A percentile compares a stretch with the other conserved stretches of the same genome.
Conservation (phyloP, 2,113 vertebrate species). For the Bagarius yarrelli region DNA sequence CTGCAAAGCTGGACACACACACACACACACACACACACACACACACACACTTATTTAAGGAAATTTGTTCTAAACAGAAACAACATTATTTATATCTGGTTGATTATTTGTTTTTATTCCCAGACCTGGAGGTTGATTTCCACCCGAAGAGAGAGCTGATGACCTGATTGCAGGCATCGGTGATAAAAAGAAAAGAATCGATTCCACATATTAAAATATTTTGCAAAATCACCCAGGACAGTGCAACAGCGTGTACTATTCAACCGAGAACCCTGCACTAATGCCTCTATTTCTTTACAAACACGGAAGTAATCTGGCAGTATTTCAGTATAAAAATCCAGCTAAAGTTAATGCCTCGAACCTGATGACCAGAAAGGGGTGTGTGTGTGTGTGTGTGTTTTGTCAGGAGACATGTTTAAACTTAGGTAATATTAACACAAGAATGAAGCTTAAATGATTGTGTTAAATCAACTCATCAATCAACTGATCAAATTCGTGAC, state of each 20-base stretch:
- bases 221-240: background rate
- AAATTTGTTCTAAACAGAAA: constrained; percentile 3
- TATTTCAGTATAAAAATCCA: background rate
- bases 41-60: constrained; percentile 5
- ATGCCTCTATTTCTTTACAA: background rate
- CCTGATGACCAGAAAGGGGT: background rate
- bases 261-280: background rate
- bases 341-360: background rate
- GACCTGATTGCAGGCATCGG: background rate
- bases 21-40: background rate
- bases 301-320: background rate
- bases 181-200: background rate
- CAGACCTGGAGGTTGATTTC: background rate
- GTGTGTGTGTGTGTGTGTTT: too few relatives aligned
- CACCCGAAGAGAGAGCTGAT: background rate
- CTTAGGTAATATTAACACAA: background rate
- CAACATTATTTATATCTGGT: background rate
- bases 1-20: background rate
- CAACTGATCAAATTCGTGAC: background rate
- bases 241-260: background rate
- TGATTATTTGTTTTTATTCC: background rate
- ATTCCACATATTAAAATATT: background rate
- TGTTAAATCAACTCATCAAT: background rate
- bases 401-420: background rate
- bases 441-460: background rate